These are phyloP conservation scores for Caenorhabditis sp. DNA, from an alignment of 2,888 invertebrate species.

Conservation along the genomic window DNA sequence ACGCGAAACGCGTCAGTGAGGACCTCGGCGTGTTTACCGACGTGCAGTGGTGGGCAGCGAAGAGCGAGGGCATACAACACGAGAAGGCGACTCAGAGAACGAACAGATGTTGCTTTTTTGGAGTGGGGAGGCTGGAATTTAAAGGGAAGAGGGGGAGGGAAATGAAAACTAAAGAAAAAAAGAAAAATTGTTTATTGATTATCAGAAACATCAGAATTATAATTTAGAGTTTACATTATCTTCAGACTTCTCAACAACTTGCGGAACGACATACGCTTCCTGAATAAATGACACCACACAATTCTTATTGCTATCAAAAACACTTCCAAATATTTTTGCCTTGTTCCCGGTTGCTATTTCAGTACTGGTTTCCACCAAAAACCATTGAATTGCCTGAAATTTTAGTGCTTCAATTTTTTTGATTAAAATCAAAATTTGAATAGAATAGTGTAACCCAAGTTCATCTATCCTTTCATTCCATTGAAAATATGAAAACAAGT, in stretches of 20 bases:
- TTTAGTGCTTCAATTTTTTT: no score
- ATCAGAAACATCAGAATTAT: not conserved
- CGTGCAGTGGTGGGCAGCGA: not conserved
- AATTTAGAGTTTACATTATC: conserved; percentile 32
- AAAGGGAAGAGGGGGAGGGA: not conserved
- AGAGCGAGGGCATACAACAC: conserved; percentile 28
- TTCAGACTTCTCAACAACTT: not conserved
- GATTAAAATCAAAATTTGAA: no score
- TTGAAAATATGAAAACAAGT: no score
- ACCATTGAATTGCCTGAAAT: conserved; percentile 63
- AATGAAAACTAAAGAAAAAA: conserved; percentile 1
- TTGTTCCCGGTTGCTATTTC: conserved; percentile 57
- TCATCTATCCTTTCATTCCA: no score
- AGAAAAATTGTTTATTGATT: not conserved
- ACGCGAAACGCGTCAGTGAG: conserved; percentile 36
- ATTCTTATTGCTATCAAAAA: conserved; percentile 54
- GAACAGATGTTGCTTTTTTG: conserved; percentile 9
- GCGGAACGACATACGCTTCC: conserved; percentile 55
- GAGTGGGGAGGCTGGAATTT: not conserved
- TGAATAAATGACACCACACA: conserved; percentile 58
- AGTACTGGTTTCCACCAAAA: conserved; percentile 50
- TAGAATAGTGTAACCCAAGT: no score
- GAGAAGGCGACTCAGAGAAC: conserved; percentile 43
- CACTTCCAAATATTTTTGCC: conserved; percentile 52
- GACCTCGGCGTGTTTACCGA: conserved; percentile 28